These are phyloP conservation scores for Parelbella ahira DNA, from an alignment of 2,888 invertebrate genomes.

Conservation along the genomic window DNA sequence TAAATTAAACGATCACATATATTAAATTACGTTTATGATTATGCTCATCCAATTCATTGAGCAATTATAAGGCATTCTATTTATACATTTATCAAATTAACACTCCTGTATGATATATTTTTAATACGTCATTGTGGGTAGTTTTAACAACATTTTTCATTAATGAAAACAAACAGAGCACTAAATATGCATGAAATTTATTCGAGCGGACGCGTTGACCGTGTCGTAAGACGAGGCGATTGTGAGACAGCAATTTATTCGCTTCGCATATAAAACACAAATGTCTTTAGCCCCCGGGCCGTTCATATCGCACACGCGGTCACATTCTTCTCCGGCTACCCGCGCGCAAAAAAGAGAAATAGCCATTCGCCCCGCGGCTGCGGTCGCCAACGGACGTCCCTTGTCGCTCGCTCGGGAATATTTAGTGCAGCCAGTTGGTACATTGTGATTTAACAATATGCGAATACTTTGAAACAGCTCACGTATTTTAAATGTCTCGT, in stretches of 20 bases:
- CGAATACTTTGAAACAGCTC: constrained; percentile 20
- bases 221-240: constrained; percentile 18
- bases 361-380: constrained; percentile 51
- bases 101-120: no score
- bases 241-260: constrained; percentile 28
- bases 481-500: background rate
- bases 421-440: constrained; percentile 46
- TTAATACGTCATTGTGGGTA: no score
- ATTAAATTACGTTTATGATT: no score
- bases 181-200: constrained; percentile 14
- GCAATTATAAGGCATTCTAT: no score
- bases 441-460: constrained; percentile 34
- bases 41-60: no score
- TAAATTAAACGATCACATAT: no score
- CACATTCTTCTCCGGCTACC: constrained; percentile 62
- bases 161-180: no score
- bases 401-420: constrained; percentile 53
- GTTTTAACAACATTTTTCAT: no score
- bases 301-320: constrained; percentile 66
- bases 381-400: constrained; percentile 52
- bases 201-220: constrained; percentile 14
- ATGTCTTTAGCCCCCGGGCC: constrained; percentile 53
- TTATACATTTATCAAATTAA: no score
- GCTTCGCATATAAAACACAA: constrained; percentile 35
- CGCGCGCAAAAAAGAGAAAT: constrained; percentile 46